These are phyloP conservation scores for Tanypteryx hageni DNA, from an alignment of 2,888 invertebrate species.

Conservation along the genomic window DNA sequence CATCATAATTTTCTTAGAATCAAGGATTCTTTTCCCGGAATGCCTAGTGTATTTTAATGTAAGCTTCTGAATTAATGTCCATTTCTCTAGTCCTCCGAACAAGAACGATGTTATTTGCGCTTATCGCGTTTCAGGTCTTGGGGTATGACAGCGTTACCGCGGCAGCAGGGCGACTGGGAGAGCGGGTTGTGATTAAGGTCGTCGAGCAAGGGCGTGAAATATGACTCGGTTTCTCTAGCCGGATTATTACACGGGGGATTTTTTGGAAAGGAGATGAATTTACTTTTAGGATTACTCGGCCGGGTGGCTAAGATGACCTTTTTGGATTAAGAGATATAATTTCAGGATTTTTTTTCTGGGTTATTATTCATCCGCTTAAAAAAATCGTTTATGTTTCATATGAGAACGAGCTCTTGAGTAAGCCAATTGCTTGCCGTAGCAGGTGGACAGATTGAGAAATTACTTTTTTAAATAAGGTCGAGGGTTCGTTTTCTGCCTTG, in stretches of 20 bases:
- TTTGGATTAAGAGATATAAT: background rate
- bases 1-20: too few species aligned
- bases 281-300: background rate
- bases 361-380: background rate
- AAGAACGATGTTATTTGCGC: background rate
- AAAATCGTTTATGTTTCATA: background rate
- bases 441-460: too few species aligned
- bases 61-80: constrained; percentile 5
- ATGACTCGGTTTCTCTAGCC: background rate
- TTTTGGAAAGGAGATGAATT: background rate
- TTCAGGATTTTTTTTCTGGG: background rate
- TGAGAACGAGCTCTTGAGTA: background rate
- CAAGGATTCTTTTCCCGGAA: too few species aligned
- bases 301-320: background rate
- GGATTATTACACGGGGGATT: background rate
- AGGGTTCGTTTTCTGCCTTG: too few species aligned
- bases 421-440: too few species aligned
- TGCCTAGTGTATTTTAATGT: background rate
- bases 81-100: background rate
- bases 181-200: background rate
- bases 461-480: too few species aligned
- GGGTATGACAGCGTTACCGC: background rate
- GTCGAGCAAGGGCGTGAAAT: background rate
- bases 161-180: background rate
- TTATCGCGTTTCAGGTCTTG: background rate